Conservation (phyloP, 2,113 vertebrate species). For the Fulica atra region DNA sequence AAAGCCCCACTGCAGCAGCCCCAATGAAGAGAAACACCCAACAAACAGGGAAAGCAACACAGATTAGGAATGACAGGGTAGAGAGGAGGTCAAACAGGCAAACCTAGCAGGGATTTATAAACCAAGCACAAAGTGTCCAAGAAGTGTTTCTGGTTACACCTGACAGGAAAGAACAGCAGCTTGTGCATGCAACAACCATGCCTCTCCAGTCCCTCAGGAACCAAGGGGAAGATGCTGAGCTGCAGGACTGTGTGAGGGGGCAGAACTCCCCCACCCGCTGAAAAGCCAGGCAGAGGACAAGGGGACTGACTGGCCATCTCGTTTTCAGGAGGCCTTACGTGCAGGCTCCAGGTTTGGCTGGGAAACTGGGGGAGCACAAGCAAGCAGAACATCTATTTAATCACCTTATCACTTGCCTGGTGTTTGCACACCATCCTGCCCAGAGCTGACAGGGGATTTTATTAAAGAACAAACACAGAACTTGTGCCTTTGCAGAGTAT, state of each 20-base stretch:
- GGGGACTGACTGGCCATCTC: background rate
- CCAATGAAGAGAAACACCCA: background rate
- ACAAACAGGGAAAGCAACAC: background rate
- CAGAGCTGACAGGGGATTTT: background rate
- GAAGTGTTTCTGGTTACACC: background rate
- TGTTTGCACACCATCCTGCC: background rate
- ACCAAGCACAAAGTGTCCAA: background rate
- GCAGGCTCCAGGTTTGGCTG: background rate
- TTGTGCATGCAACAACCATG: background rate
- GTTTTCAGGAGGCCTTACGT: background rate
- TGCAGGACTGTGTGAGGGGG: fast-evolving
- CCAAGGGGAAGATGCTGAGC: background rate
- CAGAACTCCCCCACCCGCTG: background rate
- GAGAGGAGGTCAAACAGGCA: too few species aligned
- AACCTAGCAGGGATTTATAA: background rate
- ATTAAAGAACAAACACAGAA: background rate
- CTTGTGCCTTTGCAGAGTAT: background rate
- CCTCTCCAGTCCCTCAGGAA: background rate
- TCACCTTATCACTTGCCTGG: background rate
- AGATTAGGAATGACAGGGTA: background rate
- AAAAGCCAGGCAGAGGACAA: background rate
- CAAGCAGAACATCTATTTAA: background rate
- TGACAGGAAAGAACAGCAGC: background rate
- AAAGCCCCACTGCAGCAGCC: background rate
- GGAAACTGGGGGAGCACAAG: background rate